phyloP scores from a whole-genome alignment of 1,140 invertebrate genomes.

The Dryas iulia region DNA sequence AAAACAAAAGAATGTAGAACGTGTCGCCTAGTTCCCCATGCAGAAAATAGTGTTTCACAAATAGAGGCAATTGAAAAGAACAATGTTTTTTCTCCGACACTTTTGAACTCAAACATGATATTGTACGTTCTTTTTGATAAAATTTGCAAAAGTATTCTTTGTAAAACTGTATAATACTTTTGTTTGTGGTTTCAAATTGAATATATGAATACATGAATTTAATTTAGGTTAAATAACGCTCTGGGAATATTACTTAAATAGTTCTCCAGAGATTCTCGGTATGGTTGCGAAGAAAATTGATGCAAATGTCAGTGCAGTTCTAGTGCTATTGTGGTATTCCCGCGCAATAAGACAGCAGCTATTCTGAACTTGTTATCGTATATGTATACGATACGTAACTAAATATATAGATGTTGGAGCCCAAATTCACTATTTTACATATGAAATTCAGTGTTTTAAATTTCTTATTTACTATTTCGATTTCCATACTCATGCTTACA shows the following conservation, averaged over 20 bases:
- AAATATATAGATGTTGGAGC: too few relatives aligned
- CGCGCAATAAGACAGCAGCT: not conserved
- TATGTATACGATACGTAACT: not conserved
- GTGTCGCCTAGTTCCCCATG: not conserved
- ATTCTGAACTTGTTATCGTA: not conserved
- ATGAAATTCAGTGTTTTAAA: too few relatives aligned
- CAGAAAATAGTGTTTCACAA: constrained; percentile 7
- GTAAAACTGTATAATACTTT: too few relatives aligned
- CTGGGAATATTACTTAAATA: not conserved
- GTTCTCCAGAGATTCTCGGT: not conserved
- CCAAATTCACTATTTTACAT: too few relatives aligned
- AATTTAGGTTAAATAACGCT: not conserved
- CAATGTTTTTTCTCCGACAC: constrained; percentile 5
- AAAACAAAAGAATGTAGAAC: constrained; percentile 9
- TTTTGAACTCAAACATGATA: not conserved
- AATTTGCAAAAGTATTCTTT: constrained; percentile 3
- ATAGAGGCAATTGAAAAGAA: constrained; percentile 10
- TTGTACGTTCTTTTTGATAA: not conserved
- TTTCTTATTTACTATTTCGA: too few relatives aligned
- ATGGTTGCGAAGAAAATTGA: not conserved
- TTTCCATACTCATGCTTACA: too few relatives aligned
- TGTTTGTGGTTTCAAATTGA: not conserved
- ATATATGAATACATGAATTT: constrained; percentile 2
- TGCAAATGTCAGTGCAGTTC: not conserved
- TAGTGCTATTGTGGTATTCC: not conserved